A percentile compares a stretch with the other conserved stretches of the same genome.
phyloP scores from a whole-genome alignment of 2,113 vertebrate genomes.

The Casuarius casuarius region DNA sequence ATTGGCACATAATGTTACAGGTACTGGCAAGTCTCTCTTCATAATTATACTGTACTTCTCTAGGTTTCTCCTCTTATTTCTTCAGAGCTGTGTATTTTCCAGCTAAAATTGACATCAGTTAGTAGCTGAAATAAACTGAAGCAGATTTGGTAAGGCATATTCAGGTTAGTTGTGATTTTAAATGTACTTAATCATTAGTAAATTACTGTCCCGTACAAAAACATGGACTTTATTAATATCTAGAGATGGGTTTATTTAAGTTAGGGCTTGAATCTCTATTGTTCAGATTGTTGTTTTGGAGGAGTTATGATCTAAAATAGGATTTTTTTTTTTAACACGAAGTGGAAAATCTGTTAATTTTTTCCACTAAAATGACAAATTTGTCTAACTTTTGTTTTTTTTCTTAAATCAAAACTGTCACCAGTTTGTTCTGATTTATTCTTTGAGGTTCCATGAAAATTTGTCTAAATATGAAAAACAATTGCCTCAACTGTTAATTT shows the following conservation, averaged over 20 bases:
- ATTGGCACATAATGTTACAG: background rate
- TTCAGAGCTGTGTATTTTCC: constrained; percentile 10
- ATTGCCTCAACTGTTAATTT: background rate
- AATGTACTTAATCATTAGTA: background rate
- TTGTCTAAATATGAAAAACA: background rate
- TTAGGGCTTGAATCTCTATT: background rate
- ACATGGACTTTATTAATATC: background rate
- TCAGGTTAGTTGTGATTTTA: background rate
- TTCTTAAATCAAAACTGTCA: too few relatives aligned
- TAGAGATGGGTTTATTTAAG: background rate
- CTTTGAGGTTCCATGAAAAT: background rate
- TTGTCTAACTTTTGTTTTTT: background rate
- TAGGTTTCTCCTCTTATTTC: background rate
- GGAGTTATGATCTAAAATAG: background rate
- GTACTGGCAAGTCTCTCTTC: constrained; percentile 27
- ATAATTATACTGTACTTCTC: constrained; percentile 42
- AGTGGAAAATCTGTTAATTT: background rate
- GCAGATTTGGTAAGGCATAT: background rate
- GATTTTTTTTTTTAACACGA: background rate
- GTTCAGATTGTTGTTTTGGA: background rate
- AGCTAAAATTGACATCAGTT: background rate
- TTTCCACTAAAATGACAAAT: background rate
- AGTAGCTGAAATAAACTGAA: constrained; percentile 22
- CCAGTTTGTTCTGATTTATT: background rate
- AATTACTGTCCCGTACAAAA: background rate